Conservation (phyloP, 1,140 invertebrate genomes). For the Cyclargus thomasi region DNA sequence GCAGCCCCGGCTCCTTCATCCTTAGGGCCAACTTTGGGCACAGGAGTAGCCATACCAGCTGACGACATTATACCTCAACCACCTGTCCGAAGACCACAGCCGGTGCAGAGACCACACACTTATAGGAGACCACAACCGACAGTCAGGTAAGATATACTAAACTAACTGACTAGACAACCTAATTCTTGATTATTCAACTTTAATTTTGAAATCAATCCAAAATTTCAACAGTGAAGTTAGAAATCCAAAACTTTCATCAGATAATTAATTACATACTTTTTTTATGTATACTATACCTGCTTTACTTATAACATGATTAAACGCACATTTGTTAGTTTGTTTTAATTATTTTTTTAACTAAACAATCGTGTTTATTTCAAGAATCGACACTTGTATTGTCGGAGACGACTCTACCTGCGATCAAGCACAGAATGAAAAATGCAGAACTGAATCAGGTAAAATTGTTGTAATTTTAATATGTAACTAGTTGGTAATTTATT, state of each 20-base stretch:
- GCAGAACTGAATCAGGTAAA: slow-evolving; percentile 87
- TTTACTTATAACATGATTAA: too few species aligned
- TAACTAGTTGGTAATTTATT: too few species aligned
- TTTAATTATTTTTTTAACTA: neutral
- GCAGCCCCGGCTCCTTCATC: slow-evolving; percentile 31
- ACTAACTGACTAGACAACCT: too few species aligned
- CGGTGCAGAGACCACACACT: slow-evolving; percentile 31
- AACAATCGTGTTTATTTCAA: slow-evolving; percentile 33
- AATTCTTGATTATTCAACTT: too few species aligned
- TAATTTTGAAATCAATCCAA: too few species aligned
- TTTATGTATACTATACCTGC: too few species aligned
- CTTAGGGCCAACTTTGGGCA: slow-evolving; percentile 39
- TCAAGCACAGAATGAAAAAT: slow-evolving; percentile 88
- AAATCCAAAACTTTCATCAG: too few species aligned
- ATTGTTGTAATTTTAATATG: neutral
- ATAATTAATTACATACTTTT: too few species aligned
- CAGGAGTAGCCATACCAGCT: slow-evolving; percentile 74
- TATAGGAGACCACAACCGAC: slow-evolving; percentile 56
- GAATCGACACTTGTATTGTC: slow-evolving; percentile 96
- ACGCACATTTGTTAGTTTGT: too few species aligned
- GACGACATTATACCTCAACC: slow-evolving; percentile 51
- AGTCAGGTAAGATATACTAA: slow-evolving; percentile 45
- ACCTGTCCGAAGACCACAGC: slow-evolving; percentile 42
- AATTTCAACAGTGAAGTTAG: too few species aligned
- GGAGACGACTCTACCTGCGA: slow-evolving; percentile 95